Conservation (phyloP, 2,888 invertebrate species). For the Drosophila colorata region DNA sequence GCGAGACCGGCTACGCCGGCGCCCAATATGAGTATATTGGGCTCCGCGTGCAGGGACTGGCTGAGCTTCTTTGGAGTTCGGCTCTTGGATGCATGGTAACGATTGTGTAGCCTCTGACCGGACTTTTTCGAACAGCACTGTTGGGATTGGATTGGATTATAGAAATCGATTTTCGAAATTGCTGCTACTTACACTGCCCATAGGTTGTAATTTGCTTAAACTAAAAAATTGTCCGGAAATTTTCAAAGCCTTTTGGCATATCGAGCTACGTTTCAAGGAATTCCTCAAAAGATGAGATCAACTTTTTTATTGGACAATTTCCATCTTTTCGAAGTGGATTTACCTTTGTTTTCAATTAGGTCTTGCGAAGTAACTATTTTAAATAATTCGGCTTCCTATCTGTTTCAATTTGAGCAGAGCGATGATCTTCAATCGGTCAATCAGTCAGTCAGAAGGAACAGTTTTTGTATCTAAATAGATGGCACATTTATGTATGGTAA, state of each 20-base stretch:
- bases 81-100: slow-evolving; percentile 28
- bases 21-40: slow-evolving; percentile 78
- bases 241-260: background rate
- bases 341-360: too few relatives aligned
- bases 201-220: slow-evolving; percentile 18
- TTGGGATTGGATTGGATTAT: background rate
- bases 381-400: background rate
- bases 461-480: too few relatives aligned
- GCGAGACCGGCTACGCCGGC: slow-evolving; percentile 83
- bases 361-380: too few relatives aligned
- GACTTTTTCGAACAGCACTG: slow-evolving; percentile 31
- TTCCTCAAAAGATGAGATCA: too few relatives aligned
- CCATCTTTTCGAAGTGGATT: too few relatives aligned
- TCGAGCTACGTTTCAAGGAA: too few relatives aligned
- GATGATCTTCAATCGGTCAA: background rate
- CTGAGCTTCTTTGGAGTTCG: slow-evolving; percentile 11
- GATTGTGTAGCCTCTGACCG: slow-evolving; percentile 16
- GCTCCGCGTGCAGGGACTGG: slow-evolving; percentile 10
- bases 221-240: background rate
- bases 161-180: background rate
- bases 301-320: too few relatives aligned
- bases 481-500: too few relatives aligned
- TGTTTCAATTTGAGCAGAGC: background rate
- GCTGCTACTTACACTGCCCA: slow-evolving; percentile 44
- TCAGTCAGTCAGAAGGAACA: background rate